Base-by-base conservation (phyloP, 2,113 vertebrate species). In the Australoheros scitulus region DNA sequence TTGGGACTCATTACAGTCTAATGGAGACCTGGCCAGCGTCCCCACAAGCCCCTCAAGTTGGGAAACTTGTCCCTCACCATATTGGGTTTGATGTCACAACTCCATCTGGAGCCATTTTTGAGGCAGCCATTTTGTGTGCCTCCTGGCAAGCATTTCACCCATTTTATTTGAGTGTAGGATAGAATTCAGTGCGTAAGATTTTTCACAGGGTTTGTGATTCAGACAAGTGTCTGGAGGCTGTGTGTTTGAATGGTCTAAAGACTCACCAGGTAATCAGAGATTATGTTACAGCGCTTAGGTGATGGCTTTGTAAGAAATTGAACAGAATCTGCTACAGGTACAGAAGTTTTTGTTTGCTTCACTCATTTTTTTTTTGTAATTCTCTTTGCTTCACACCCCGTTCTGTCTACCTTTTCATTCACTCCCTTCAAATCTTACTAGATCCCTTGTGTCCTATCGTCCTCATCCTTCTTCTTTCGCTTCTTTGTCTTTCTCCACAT, bases 51-150 rank as follows among this genome's bases (percentile, higher is more conserved):
- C 88, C 87, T 90, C 80, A 84, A 83, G 77, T 88, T 79, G 70
- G 76, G 70, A 76, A 77, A 83, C 78, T 76, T 81, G 89, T 92
- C 83, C 85, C 88, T 89, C 32, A 81, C 82, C 91, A 82, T 90
- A 86, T 80, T 87, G 89, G 70, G 34, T 80, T 88, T 85, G 90
- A 87, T 89, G 91, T 88, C 89, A 82, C 85, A 64, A 79, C 78
- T 91, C 88, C 89, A 89, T 91, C 86, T 88, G 89, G 87, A 91
- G 88, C 77, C 87, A 85, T 91, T 87, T 90, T 81, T 26, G 15
- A 63, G 56, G 68, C 55, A 75, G 83, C 86, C 83, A 88, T 89
- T 86, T 90, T 87, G 78, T 83, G 3, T 63, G 52, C 60, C 87
- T 75, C 59, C 76, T 92, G 85, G 81, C 87, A 91, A 68, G 82